Conservation (phyloP, 2,113 vertebrate species). For the Montifringilla adamsi region DNA sequence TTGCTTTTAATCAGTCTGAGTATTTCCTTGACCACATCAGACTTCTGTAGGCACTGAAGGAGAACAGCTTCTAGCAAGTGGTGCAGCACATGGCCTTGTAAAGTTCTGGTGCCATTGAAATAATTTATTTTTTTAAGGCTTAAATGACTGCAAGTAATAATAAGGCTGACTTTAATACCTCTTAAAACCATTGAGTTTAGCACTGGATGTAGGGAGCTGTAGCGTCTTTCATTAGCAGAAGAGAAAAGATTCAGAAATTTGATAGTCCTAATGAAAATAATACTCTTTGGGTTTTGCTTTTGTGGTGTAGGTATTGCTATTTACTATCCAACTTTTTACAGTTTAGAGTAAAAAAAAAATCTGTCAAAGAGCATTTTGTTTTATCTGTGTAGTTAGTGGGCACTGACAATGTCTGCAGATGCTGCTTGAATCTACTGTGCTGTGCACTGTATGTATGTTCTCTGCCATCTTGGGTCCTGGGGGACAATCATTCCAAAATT, state of each 20-base stretch:
- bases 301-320: background rate
- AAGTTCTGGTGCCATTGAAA: background rate
- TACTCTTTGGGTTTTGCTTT: background rate
- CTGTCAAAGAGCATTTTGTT: background rate
- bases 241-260: background rate
- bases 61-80: background rate
- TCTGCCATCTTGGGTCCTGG: background rate
- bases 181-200: background rate
- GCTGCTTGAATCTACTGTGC: background rate
- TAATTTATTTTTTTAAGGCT: background rate
- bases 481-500: background rate
- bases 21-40: background rate
- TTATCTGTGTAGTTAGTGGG: background rate
- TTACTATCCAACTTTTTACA: background rate
- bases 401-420: background rate
- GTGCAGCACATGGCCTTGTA: background rate
- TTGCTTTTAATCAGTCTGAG: background rate
- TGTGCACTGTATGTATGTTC: background rate
- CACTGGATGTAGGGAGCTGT: rapidly evolving
- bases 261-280: background rate
- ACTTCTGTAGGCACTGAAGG: background rate
- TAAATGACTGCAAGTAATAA: background rate
- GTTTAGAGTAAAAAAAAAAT: background rate
- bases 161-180: background rate
- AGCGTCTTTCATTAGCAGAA: background rate